Base-by-base conservation (phyloP, 2,113 vertebrate genomes). In the Zapus hudsonius region DNA sequence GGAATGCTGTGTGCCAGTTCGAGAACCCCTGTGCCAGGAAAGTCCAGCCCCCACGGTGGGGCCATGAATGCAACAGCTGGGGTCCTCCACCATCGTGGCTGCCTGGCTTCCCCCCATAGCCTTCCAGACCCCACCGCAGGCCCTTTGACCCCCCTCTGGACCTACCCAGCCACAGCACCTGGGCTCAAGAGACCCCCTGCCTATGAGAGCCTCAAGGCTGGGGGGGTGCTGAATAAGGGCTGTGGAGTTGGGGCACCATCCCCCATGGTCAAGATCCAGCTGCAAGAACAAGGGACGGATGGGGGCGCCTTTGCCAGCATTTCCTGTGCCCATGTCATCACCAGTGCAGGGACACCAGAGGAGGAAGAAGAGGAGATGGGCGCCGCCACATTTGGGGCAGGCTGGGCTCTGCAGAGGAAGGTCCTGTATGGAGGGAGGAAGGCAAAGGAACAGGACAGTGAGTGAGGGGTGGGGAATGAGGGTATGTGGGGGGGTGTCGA, bases 121-220 rank as follows among this genome's bases (percentile, higher is more conserved):
- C 90, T 94, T 95, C 92, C 98, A 95, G 67, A 97, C 97, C 96
- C 98, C 98, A 94, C 98, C 96, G 86, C 98, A 97, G 55, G 97
- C 97, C 80, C 96, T 73, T 80, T 97, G 85, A 69, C 96, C 36
- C 97, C 98, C 15, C 98, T 99, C 81, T 99, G 99, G 99, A 99
- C 99, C 61, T 99, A 99, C 97, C 98, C 99, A 23, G 99, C 99
- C 0, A 97, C 98, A 6, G 98, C 98, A 15, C 98, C 98, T 61
- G 98, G 98, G n/a, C 98, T 99, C 95, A 98, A 98, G 90, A 98
- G 98, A 76, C 99, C 99, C 31, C 99, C 99, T 2, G 98, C 99
- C 85, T 99, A 99, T 15, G 99, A 99, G 80, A 99, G 99, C 96
- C 95, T 99, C 87, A 97, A 97, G 93, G 92, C 97, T 96, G 95